These are phyloP conservation scores for Rhopalosiphum nymphaeae DNA, from an alignment of 2,888 invertebrate genomes.

Conservation along the genomic window DNA sequence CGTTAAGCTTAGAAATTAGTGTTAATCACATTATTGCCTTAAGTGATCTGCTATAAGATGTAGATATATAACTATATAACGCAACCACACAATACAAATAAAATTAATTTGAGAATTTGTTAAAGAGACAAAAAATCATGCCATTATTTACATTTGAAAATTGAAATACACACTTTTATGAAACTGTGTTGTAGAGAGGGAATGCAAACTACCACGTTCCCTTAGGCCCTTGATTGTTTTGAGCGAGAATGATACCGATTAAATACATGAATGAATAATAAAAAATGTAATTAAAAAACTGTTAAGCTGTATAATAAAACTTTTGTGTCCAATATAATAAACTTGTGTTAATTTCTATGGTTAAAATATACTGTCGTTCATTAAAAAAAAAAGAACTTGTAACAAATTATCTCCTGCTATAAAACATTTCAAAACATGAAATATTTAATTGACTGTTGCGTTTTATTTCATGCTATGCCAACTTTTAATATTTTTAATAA, in stretches of 20 bases:
- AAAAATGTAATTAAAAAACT: slow-evolving; percentile 25
- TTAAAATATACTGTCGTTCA: background rate
- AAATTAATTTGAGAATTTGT: background rate
- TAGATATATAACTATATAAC: too few species aligned
- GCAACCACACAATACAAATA: background rate
- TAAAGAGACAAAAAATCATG: background rate
- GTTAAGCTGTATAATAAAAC: background rate
- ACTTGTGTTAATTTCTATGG: background rate
- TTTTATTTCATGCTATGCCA: background rate
- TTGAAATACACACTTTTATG: background rate
- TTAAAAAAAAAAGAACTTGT: background rate
- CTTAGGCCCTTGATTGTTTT: background rate
- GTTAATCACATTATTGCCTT: background rate
- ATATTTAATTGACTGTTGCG: background rate
- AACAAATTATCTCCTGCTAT: background rate
- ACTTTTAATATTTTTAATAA: background rate
- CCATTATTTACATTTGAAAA: background rate
- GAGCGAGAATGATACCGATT: background rate
- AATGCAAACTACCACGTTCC: background rate
- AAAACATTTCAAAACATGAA: background rate
- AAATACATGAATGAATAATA: background rate
- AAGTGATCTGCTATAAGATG: too few species aligned
- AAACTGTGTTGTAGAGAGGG: background rate
- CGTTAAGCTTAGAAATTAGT: background rate
- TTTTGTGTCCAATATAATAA: background rate